Evolutionary conservation across 2,113 vertebrate genomes (phyloP).

Genomic region (Nothobranchius furzeri): DNA sequence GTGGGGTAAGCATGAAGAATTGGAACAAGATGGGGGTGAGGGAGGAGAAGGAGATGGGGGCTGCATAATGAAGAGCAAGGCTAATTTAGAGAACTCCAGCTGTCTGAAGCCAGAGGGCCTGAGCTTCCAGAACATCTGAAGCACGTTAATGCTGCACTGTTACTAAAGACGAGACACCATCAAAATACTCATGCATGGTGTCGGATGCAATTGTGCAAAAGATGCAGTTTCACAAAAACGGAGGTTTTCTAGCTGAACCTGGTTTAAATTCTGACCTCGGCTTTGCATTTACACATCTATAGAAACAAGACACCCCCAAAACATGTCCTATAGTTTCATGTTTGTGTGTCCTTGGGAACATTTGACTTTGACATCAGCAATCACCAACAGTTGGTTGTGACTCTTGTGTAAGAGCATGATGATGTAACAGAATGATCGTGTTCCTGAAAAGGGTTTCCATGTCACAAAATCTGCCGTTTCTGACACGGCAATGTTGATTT

Average conservation of each 20-base stretch:
- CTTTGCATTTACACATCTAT: not conserved
- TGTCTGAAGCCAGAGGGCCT: constrained; percentile 92
- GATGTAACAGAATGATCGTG: not conserved
- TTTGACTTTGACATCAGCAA: constrained; percentile 18
- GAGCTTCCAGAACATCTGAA: constrained; percentile 75
- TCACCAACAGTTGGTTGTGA: constrained; percentile 3
- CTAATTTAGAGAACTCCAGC: constrained; percentile 94
- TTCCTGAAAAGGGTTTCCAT: not conserved
- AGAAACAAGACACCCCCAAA: constrained; percentile 12
- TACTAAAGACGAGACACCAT: constrained; percentile 16
- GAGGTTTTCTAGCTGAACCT: constrained; percentile 3
- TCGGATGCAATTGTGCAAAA: constrained; percentile 8
- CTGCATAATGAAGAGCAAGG: constrained; percentile 88
- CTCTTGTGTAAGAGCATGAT: not conserved
- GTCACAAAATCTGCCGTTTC: constrained; percentile 2
- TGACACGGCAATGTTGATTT: not conserved
- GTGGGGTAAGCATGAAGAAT: constrained; percentile 26
- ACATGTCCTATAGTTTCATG: constrained; percentile 3
- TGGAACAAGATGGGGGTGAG: not conserved
- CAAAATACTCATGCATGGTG: not conserved
- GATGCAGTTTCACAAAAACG: constrained; percentile 7
- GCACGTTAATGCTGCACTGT: constrained; percentile 54
- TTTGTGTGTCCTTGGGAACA: constrained; percentile 14
- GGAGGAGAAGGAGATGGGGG: constrained; percentile 63
- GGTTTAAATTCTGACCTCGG: constrained; percentile 10